Conservation (phyloP, 2,797 vertebrate genomes). For the Enteromius anoplus region DNA sequence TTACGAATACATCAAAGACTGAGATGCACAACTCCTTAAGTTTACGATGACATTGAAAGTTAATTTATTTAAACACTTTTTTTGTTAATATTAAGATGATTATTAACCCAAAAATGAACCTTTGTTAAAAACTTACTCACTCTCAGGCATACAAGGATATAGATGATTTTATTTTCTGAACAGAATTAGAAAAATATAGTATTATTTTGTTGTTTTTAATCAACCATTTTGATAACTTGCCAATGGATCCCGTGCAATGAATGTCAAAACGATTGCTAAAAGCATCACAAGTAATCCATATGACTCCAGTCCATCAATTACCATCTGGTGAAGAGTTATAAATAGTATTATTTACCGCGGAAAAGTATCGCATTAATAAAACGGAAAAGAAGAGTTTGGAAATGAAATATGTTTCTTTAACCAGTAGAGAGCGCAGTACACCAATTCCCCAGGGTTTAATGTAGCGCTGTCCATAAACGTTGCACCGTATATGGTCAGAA, state of each 20-base stretch:
- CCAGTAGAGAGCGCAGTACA: conserved; percentile 23
- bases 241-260: too few relatives aligned
- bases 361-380: not conserved
- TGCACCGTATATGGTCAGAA: not conserved
- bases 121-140: not conserved
- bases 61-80: not conserved
- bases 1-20: not conserved
- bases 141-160: not conserved
- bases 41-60: not conserved
- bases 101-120: not conserved
- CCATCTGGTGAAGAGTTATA: not conserved
- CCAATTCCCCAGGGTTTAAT: not conserved
- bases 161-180: not conserved
- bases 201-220: not conserved
- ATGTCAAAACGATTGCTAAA: not conserved
- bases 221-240: not conserved
- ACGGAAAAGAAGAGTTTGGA: not conserved
- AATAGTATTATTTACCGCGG: not conserved
- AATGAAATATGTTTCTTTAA: not conserved
- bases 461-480: not conserved
- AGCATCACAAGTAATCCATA: not conserved
- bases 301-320: not conserved
- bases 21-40: not conserved
- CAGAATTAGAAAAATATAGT: not conserved
- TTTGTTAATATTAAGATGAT: not conserved